Base-by-base conservation (phyloP, 2,888 invertebrate genomes). In the Eupithecia inturbata region DNA sequence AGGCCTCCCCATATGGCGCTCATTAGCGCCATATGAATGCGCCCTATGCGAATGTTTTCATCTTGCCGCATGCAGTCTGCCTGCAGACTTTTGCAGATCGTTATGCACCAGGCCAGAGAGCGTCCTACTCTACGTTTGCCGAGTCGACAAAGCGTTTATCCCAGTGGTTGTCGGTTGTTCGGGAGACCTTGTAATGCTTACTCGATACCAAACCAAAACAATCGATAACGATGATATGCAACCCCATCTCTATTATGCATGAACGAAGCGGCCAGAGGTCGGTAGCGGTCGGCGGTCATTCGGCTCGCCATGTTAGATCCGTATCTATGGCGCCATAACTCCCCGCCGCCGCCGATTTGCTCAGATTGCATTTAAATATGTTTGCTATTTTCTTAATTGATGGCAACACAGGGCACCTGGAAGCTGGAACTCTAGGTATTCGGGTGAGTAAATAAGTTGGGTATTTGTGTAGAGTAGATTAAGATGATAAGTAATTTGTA, bases 291-390 rank as follows among this genome's bases (percentile, higher is more conserved):
- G 86, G 80, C 86, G 88, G 88, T 88, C 90, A 87, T 86, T 87
- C 79, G 78, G 75, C 74, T 81, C 85, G 87, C 88, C 88, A 87
- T 88, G 88, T 87, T 87, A 89, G 92, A 92, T 92, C 81, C 77
- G 83, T 91, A 92, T 92, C 92, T 88, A 87, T 89, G 90, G 92
- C 92, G 92, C 92, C 92, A 90, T 87, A 88, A 85, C 85, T 86
- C 84, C 84, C 84, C 83, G 85, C 84, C 83, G 85, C 85, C 86
- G 83, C 83, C 84, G 86, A 89, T 88, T 91, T 88, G 86, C 87
- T 87, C 86, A 84, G 87, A 89, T 88, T 89, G 89, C 88, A 88
- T 87, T 89, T 82, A 85, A 88, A 90, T 88, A 82, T 82, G 84
- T 82, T 84, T 75, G 83, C 83, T 83, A 87, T 89, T 89, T 87